Percentiles rank a stretch among this genome's conserved stretches.
Evolutionary conservation across 2,113 vertebrate species (phyloP).

Genomic region (Callipepla californica): DNA sequence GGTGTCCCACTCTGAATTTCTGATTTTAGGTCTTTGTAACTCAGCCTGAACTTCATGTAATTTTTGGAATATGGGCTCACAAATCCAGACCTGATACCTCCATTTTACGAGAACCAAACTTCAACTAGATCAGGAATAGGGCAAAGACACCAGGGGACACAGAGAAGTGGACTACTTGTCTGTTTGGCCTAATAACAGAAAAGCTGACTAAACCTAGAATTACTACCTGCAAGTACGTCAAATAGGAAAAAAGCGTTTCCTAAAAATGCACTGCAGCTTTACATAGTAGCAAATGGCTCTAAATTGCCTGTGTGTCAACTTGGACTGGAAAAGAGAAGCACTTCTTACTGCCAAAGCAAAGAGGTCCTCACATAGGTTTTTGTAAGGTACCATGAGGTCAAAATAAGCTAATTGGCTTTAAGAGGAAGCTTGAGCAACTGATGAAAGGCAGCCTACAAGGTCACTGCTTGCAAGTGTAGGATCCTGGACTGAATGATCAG

Average conservation of each 20-base stretch:
- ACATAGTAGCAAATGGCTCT: neutral
- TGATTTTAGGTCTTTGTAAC: neutral
- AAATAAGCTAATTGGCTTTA: neutral
- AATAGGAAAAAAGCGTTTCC: neutral
- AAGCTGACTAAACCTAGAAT: neutral
- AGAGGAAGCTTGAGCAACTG: neutral
- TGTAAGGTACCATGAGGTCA: neutral
- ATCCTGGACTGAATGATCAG: neutral
- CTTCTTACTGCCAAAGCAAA: neutral
- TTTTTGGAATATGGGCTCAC: neutral
- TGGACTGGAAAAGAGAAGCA: neutral
- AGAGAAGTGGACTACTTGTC: neutral
- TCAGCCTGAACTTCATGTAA: neutral
- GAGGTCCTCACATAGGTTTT: neutral
- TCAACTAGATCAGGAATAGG: neutral
- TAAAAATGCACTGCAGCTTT: neutral
- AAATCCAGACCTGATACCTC: neutral
- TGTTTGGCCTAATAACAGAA: neutral
- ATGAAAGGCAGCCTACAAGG: neutral
- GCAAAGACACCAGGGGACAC: neutral
- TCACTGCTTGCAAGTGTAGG: neutral
- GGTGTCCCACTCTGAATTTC: neutral
- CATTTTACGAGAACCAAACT: neutral
- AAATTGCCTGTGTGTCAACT: neutral
- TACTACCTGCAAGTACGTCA: neutral